phyloP scores from a whole-genome alignment of 2,797 vertebrate species.

The Enteromius viviparus region DNA sequence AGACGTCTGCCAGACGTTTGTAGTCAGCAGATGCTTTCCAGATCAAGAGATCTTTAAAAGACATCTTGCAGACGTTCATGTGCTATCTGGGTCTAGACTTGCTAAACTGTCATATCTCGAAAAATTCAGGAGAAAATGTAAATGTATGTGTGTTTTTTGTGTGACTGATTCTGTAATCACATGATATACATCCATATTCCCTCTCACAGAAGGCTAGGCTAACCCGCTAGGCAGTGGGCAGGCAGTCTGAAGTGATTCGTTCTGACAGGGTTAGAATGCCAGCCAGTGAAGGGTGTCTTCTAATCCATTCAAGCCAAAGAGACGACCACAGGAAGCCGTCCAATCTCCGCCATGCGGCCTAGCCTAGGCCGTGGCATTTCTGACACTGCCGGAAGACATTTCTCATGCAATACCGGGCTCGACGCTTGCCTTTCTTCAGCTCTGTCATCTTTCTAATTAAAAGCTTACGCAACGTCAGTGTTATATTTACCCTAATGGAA shows the following conservation, averaged over 20 bases:
- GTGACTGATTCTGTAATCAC: conserved; percentile 38
- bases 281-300: conserved; percentile 66
- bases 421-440: background rate
- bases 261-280: conserved; percentile 66
- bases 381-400: background rate
- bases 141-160: conserved; percentile 18
- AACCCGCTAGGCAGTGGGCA: conserved; percentile 63
- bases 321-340: conserved; percentile 53
- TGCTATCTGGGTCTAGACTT: background rate
- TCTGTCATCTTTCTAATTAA: conserved; percentile 16
- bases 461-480: conserved; percentile 25
- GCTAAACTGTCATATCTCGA: background rate
- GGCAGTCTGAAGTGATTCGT: conserved; percentile 66
- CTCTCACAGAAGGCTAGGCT: conserved; percentile 60
- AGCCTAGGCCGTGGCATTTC: conserved; percentile 19
- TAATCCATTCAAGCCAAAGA: conserved; percentile 63
- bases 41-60: too few species aligned
- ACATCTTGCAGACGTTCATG: too few species aligned
- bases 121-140: background rate
- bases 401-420: conserved; percentile 10
- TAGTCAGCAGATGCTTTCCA: too few species aligned
- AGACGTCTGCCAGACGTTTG: too few species aligned
- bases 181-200: conserved; percentile 52
- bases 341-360: conserved; percentile 46
- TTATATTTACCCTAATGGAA: conserved; percentile 20